Evolutionary conservation across 1,140 invertebrate species (phyloP).

Genomic region (Batillaria attramentaria): DNA sequence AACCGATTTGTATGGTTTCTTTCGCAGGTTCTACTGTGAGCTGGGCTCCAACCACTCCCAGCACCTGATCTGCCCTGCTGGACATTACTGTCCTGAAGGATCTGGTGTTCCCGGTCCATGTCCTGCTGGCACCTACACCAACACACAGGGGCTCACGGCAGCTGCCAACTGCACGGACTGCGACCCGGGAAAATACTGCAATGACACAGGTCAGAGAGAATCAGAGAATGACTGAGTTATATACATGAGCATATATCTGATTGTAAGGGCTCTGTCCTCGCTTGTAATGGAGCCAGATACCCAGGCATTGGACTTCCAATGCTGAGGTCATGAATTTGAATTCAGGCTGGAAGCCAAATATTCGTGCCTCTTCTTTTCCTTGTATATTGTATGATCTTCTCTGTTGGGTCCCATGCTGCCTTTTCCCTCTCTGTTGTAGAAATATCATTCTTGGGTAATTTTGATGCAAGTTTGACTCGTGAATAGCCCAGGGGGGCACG

Average conservation of each 20-base stretch:
- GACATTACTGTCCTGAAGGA: constrained; percentile 63
- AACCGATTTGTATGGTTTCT: neutral
- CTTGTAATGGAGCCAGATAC: neutral
- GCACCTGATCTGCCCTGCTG: constrained; percentile 56
- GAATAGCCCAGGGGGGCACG: too few species aligned
- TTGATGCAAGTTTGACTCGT: too few species aligned
- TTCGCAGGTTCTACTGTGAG: constrained; percentile 63
- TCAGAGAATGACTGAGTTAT: neutral
- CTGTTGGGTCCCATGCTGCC: too few species aligned
- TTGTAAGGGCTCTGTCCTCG: neutral
- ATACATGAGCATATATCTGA: neutral
- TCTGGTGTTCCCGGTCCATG: constrained; percentile 55
- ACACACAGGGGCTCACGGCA: constrained; percentile 57
- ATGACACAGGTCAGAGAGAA: constrained; percentile 54
- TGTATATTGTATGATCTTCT: too few species aligned
- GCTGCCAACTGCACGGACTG: constrained; percentile 57
- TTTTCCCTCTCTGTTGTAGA: too few species aligned
- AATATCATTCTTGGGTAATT: too few species aligned
- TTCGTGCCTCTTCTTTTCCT: too few species aligned
- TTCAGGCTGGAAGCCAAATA: too few species aligned
- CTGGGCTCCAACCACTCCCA: constrained; percentile 57
- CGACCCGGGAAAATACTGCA: constrained; percentile 66
- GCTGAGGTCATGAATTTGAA: too few species aligned
- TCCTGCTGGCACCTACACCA: constrained; percentile 61
- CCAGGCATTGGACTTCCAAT: too few species aligned